A percentile compares a stretch with the other conserved stretches of the same genome.
phyloP scores from a whole-genome alignment of 1,140 invertebrate species.

The Microplitis demolitor region DNA sequence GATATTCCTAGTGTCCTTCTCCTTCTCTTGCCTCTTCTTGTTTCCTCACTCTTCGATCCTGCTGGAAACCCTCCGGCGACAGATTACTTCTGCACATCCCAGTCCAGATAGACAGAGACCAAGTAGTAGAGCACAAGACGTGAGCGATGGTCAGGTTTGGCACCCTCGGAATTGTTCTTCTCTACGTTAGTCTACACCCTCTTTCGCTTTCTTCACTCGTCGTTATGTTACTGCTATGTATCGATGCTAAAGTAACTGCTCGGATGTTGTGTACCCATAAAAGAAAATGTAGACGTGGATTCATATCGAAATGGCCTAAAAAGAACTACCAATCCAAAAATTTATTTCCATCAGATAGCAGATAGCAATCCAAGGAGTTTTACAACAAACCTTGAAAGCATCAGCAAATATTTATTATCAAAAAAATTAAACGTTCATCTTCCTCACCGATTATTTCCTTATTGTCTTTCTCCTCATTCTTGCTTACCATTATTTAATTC shows the following conservation, averaged over 20 bases:
- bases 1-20: constrained; percentile 1
- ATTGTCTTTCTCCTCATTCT: not conserved
- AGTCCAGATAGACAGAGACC: constrained; percentile 4
- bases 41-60: not conserved
- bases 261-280: constrained; percentile 19
- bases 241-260: constrained; percentile 25
- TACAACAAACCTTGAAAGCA: not conserved
- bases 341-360: constrained; percentile 11
- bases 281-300: constrained; percentile 19
- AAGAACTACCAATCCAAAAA: constrained; percentile 6
- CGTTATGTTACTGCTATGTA: not conserved
- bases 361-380: not conserved
- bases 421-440: not conserved
- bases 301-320: constrained; percentile 20
- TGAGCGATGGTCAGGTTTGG: constrained; percentile 26
- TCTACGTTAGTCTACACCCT: not conserved
- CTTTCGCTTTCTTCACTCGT: not conserved
- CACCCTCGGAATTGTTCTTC: not conserved
- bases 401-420: constrained; percentile 8
- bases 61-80: constrained; percentile 25
- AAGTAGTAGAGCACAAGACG: not conserved
- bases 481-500: not conserved
- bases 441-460: not conserved
- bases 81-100: constrained; percentile 34
- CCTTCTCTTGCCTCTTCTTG: constrained; percentile 6